Evolutionary conservation across 1,140 invertebrate species (phyloP).

Genomic region (Varroa destructor): DNA sequence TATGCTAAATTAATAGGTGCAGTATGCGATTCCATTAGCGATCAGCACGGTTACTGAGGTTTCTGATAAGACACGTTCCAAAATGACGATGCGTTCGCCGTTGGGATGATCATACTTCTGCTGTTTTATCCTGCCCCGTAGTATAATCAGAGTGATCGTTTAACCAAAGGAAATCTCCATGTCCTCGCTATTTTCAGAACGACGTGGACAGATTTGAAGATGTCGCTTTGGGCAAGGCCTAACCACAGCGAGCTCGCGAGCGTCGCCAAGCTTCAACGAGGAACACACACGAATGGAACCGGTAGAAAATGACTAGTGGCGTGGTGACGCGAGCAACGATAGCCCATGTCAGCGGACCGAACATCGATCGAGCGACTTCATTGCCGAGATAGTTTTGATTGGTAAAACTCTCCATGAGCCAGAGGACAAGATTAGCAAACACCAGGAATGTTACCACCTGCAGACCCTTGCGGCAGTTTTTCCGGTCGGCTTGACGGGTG

Average conservation of each 20-base stretch:
- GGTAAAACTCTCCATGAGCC: slow-evolving; percentile 56
- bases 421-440: slow-evolving; percentile 54
- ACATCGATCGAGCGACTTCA: slow-evolving; percentile 49
- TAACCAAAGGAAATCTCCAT: no score
- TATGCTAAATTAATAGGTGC: no score
- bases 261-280: slow-evolving; percentile 52
- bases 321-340: slow-evolving; percentile 51
- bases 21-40: no score
- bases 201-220: no score
- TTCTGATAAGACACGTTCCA: no score
- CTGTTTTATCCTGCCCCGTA: no score
- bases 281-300: slow-evolving; percentile 56
- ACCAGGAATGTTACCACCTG: slow-evolving; percentile 55
- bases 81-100: no score
- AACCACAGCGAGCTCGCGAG: slow-evolving; percentile 16
- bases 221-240: not conserved
- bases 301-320: slow-evolving; percentile 53
- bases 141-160: no score
- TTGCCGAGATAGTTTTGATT: slow-evolving; percentile 50
- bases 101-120: no score
- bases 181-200: no score
- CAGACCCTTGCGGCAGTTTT: slow-evolving; percentile 41
- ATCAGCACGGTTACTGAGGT: no score
- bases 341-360: slow-evolving; percentile 53
- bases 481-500: slow-evolving; percentile 31